Percentiles rank a stretch among this genome's conserved stretches.
Evolutionary conservation across 2,113 vertebrate species (phyloP).

Genomic region (Parus major): DNA sequence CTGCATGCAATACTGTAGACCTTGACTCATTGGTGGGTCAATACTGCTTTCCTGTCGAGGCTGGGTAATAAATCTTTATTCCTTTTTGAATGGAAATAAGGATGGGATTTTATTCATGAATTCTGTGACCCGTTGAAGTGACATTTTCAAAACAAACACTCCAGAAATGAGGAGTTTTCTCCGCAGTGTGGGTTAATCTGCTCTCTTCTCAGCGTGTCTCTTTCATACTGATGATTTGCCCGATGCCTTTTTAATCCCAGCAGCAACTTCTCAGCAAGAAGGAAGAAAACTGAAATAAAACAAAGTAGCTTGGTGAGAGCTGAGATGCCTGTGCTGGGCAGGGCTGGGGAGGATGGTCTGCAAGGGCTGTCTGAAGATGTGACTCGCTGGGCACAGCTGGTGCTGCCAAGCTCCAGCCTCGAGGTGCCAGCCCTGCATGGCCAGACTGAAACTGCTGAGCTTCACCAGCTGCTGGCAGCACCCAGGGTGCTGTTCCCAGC

Average conservation of each 20-base stretch:
- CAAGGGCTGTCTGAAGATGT: neutral
- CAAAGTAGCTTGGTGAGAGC: neutral
- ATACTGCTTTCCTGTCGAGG: slow-evolving; percentile 71
- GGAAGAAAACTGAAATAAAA: neutral
- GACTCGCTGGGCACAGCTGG: neutral
- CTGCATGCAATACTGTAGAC: slow-evolving; percentile 59
- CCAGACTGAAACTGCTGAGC: neutral
- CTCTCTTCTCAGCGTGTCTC: slow-evolving; percentile 12
- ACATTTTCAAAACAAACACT: slow-evolving; percentile 72
- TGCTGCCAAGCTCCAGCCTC: neutral
- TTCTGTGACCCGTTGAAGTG: slow-evolving; percentile 60
- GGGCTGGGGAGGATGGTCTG: neutral
- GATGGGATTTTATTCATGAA: slow-evolving; percentile 73
- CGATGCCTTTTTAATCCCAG: slow-evolving; percentile 41
- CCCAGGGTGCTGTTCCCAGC: neutral
- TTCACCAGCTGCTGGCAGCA: neutral
- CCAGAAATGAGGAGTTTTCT: slow-evolving; percentile 65
- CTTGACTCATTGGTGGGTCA: slow-evolving; percentile 74
- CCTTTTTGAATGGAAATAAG: slow-evolving; percentile 74
- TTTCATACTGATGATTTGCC: slow-evolving; percentile 10
- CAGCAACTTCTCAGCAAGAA: neutral
- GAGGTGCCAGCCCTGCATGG: neutral
- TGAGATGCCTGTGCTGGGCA: neutral
- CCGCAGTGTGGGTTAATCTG: slow-evolving; percentile 41
- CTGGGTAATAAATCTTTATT: slow-evolving; percentile 79